phyloP scores from a whole-genome alignment of 2,797 vertebrate species.

The Melopsittacus undulatus region DNA sequence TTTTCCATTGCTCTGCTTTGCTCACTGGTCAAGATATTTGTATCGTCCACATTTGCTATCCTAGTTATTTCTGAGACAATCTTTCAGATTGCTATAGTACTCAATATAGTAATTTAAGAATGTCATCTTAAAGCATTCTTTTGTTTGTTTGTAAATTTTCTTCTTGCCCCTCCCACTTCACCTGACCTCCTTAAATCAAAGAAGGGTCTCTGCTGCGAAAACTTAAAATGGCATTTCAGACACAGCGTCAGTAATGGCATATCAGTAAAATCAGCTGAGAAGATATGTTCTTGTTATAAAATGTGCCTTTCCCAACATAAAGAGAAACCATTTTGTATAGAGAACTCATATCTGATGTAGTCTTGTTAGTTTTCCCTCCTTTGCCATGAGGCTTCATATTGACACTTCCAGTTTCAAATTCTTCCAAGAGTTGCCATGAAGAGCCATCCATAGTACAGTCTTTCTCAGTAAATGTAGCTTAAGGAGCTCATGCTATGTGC shows the following conservation, averaged over 20 bases:
- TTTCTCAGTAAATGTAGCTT: background rate
- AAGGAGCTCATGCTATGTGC: background rate
- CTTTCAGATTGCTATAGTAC: background rate
- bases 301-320: background rate
- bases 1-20: background rate
- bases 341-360: background rate
- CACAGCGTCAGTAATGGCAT: background rate
- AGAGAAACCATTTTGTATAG: background rate
- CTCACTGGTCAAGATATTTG: background rate
- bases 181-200: background rate
- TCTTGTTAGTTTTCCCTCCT: background rate
- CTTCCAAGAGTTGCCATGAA: background rate
- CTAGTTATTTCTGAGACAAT: background rate
- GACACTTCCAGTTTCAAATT: background rate
- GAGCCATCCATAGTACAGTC: background rate
- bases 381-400: background rate
- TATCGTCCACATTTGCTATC: background rate
- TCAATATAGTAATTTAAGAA: background rate
- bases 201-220: background rate
- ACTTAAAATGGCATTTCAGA: background rate
- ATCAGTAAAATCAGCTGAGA: background rate
- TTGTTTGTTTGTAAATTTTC: background rate
- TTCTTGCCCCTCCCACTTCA: background rate
- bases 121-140: background rate
- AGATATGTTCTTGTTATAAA: background rate